Base-by-base conservation (phyloP, 2,888 invertebrate genomes). In the Podabrus alpinus region DNA sequence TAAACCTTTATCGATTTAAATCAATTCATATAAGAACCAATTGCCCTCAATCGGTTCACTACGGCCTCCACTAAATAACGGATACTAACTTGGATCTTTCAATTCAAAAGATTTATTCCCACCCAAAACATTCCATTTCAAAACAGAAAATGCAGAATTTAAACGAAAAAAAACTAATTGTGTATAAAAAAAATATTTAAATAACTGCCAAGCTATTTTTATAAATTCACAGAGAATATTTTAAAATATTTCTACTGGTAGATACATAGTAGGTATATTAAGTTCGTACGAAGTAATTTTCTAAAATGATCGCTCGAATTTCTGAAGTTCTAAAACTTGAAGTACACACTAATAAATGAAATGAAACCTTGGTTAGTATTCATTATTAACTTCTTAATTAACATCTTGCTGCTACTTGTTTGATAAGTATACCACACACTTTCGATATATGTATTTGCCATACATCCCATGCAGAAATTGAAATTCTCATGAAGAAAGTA, bases 21-120 rank as follows among this genome's bases (percentile, higher is more conserved):
- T 85, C 84, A 82, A 83, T 84, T 82, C 81, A 76, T 78, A 81
- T 83, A 83, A 84, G 83, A 83, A 83, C 82, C 84, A 84, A 85
- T 84, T 84, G 85, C 83, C 82, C 81, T 83, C 81, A 83, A 84
- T 84, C 83, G 83, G 81, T 80, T 82, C 83, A 81, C 81, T 77
- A 81, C 78, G 81, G 81, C 78, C 75, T 75, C 82, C 83, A 82
- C 84, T 85, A 85, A 85, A 85, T 85, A 84, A 85, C 83, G 74
- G 80, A 79, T 82, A 83, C 82, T 83, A 82, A 82, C 82, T 80
- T 81, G 81, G 80, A 82, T 83, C 82, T 81, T 69, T 82, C 83
- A 82, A 83, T 84, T 83, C 82, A 64, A 66, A 78, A 81, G 83
- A 83, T 83, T 83, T 83, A 83, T 82, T 79, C 79, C 79, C 75